Conservation (phyloP, 2,888 invertebrate genomes). For the Petrolisthes manimaculis region DNA sequence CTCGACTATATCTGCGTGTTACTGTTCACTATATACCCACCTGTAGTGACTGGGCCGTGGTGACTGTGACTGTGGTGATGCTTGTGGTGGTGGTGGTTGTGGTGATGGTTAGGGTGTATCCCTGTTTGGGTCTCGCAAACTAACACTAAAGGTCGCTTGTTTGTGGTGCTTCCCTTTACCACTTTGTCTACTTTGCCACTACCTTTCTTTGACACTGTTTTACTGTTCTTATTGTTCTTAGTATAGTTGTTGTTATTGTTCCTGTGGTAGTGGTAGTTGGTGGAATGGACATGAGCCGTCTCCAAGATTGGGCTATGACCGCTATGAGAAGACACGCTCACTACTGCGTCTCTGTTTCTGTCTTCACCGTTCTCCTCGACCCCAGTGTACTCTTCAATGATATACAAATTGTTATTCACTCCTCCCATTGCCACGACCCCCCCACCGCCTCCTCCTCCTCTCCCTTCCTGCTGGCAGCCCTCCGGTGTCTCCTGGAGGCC, state of each 20-base stretch:
- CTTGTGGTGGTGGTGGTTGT: neutral
- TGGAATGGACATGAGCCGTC: neutral
- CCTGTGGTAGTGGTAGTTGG: neutral
- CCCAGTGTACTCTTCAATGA: slow-evolving; percentile 37
- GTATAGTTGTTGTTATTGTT: neutral
- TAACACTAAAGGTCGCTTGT: slow-evolving; percentile 37
- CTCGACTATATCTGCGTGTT: too few relatives aligned
- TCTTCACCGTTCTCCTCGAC: slow-evolving; percentile 1
- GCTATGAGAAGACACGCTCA: neutral
- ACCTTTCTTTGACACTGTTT: neutral
- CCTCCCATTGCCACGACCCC: neutral
- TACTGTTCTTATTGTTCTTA: slow-evolving; percentile 1
- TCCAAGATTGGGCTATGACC: neutral
- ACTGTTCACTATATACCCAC: neutral
- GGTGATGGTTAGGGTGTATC: neutral
- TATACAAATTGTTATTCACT: slow-evolving; percentile 7
- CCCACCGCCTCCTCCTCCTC: neutral
- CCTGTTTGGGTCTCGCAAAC: neutral
- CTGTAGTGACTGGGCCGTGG: neutral
- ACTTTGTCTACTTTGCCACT: neutral
- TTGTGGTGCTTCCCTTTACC: slow-evolving; percentile 23
- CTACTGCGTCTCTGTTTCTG: neutral
- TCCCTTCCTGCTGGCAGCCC: neutral
- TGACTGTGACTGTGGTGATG: slow-evolving; percentile 10
- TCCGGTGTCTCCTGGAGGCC: neutral